Percentiles rank a stretch among this genome's conserved stretches.
phyloP scores from a whole-genome alignment of 2,113 vertebrate species.

The Etheostoma spectabile region DNA sequence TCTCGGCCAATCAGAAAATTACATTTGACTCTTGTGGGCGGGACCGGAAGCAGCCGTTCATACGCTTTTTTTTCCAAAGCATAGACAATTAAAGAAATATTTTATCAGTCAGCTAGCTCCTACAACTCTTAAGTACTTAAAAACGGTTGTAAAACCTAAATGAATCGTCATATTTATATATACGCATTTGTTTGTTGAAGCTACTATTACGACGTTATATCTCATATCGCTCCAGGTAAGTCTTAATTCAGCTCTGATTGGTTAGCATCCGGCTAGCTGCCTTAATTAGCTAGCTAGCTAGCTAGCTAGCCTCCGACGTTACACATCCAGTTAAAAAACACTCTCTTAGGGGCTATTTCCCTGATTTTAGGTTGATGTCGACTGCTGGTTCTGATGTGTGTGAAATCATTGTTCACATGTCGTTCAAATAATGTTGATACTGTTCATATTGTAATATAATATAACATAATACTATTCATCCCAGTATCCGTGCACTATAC shows the following conservation, averaged over 20 bases:
- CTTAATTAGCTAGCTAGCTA: background rate
- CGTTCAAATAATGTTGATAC: too few species aligned
- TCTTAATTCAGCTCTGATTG: background rate
- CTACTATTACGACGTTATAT: background rate
- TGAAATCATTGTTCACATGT: too few species aligned
- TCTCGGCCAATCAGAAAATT: conserved; percentile 34
- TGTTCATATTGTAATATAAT: too few species aligned
- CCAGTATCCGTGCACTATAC: too few species aligned
- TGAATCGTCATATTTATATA: background rate
- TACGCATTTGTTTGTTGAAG: background rate
- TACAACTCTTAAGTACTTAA: background rate
- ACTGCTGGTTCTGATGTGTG: background rate
- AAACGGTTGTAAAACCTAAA: background rate
- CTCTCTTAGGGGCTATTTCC: fast-evolving
- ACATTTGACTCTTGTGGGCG: background rate
- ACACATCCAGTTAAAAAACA: background rate
- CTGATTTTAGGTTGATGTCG: background rate
- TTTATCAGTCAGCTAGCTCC: too few species aligned
- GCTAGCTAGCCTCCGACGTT: too few species aligned
- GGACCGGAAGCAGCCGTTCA: background rate
- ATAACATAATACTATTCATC: too few species aligned
- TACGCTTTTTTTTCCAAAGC: background rate
- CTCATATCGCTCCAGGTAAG: conserved; percentile 39
- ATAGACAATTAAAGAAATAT: too few species aligned
- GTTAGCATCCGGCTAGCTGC: background rate